Percentiles rank a stretch among this genome's conserved stretches.
Conservation (phyloP, 2,113 vertebrate genomes). For the Ophthalmolycus amberensis region DNA sequence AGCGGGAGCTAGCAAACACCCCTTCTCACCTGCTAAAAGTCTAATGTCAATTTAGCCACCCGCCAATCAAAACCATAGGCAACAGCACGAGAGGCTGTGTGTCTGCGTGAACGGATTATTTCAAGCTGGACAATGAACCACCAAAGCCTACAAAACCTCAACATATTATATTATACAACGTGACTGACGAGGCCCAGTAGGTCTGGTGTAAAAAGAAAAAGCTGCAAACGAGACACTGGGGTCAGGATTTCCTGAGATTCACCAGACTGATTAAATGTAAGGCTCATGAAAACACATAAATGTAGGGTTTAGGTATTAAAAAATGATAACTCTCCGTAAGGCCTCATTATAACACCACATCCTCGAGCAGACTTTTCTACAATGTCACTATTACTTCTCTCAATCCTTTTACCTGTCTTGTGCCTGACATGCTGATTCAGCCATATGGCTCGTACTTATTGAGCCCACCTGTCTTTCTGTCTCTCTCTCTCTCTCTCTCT, state of each 20-base stretch:
- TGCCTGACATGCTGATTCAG: constrained; percentile 39
- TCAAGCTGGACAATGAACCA: constrained; percentile 8
- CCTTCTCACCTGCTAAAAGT: constrained; percentile 62
- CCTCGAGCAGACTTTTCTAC: neutral
- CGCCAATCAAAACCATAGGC: constrained; percentile 71
- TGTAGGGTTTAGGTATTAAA: neutral
- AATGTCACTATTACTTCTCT: constrained; percentile 1
- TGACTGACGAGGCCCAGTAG: neutral
- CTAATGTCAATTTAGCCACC: constrained; percentile 71
- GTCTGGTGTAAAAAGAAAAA: neutral
- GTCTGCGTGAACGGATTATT: constrained; percentile 2
- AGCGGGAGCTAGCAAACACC: constrained; percentile 49
- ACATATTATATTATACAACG: neutral
- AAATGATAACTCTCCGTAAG: neutral
- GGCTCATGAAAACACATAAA: neutral
- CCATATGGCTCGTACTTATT: constrained; percentile 66
- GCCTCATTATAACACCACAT: neutral
- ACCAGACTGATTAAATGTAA: constrained; percentile 1
- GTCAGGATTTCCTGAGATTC: neutral
- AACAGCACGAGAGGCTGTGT: constrained; percentile 24
- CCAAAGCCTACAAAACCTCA: neutral
- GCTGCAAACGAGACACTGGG: neutral
- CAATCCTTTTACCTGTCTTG: constrained; percentile 11
- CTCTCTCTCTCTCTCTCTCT: neutral
- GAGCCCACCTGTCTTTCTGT: constrained; percentile 33